A percentile compares a stretch with the other conserved stretches of the same genome.
These are phyloP conservation scores for Drosophila mercatorum DNA, from an alignment of 2,888 invertebrate species.

Conservation along the genomic window DNA sequence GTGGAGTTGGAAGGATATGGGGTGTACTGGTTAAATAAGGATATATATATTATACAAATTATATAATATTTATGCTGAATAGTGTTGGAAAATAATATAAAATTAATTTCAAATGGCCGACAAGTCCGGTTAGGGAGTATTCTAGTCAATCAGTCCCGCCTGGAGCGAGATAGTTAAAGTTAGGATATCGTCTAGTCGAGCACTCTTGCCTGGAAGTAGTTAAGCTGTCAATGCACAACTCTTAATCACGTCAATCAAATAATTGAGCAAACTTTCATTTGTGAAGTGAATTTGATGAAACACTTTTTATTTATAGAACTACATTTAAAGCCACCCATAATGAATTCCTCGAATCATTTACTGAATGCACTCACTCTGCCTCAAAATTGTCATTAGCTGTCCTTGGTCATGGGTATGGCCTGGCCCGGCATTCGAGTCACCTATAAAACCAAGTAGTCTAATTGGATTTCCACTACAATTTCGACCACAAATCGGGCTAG, in stretches of 20 bases:
- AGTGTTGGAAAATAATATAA: no score
- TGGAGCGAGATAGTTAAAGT: no score
- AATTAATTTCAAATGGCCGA: no score
- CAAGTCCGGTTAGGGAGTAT: no score
- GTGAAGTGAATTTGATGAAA: not conserved
- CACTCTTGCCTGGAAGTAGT: not conserved
- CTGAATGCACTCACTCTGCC: not conserved
- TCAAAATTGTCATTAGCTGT: not conserved
- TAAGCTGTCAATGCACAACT: not conserved
- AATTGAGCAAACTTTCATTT: not conserved
- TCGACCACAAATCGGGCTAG: not conserved
- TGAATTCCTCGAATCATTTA: not conserved
- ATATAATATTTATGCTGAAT: no score
- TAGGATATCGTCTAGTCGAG: not conserved
- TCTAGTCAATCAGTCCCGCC: no score
- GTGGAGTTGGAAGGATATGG: not conserved
- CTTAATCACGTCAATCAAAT: not conserved
- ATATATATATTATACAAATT: no score
- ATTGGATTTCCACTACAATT: not conserved
- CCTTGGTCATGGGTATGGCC: not conserved
- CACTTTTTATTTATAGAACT: not conserved
- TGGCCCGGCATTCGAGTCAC: not conserved
- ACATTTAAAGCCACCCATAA: rapidly evolving
- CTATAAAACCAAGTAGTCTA: not conserved
- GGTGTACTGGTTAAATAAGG: no score